Base-by-base conservation (phyloP, 1,140 invertebrate genomes). In the Temnothorax curvispinosus region DNA sequence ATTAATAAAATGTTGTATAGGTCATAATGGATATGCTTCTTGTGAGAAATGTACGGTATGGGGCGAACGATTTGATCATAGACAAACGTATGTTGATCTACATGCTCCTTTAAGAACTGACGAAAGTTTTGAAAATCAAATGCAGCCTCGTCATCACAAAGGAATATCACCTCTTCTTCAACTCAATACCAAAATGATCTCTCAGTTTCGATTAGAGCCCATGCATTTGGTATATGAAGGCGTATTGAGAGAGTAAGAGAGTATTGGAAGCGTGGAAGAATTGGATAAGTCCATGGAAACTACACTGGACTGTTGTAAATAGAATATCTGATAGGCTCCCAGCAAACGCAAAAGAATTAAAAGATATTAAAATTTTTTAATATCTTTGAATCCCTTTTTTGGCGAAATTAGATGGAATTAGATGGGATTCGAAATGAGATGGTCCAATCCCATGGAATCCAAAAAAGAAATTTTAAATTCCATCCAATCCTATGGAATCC, bases 1-100 rank as follows among this genome's bases (percentile, higher is more conserved):
- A 27, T n/a, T 54, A 2, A 35, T 81, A 50, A 81, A 81, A 67
- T 81, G 58, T 69, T 81, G 64, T 18, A 54, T 81, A n/a, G 62
- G 47, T 52, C 64, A 69, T 81, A 67, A 67, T 81, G 77, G 21
- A 67, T 65, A 65, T 52, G 60, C 50, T 81, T 64, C 77, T 52
- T 81, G 77, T 2, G 64, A 69, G 4, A 81, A 81, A 81, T 81
- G 77, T 81, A 54, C 60, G 27, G 77, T 81, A 54, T 65, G 62
- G 35, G 44, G 50, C 41, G 64, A 74, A 74, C 35, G 62, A 65
- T 65, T 38, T 4, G 50, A 32, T 64, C 35, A 65, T 41, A 67
- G 27, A 0, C 60, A 81, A 7, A 65, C 60, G 54, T 65, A 65
- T 81, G 5, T 67, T 54, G 11, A 81, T 15, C 60, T 65, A 38